These are phyloP conservation scores for Siniperca scherzeri DNA, from an alignment of 2,797 vertebrate genomes.

Conservation along the genomic window DNA sequence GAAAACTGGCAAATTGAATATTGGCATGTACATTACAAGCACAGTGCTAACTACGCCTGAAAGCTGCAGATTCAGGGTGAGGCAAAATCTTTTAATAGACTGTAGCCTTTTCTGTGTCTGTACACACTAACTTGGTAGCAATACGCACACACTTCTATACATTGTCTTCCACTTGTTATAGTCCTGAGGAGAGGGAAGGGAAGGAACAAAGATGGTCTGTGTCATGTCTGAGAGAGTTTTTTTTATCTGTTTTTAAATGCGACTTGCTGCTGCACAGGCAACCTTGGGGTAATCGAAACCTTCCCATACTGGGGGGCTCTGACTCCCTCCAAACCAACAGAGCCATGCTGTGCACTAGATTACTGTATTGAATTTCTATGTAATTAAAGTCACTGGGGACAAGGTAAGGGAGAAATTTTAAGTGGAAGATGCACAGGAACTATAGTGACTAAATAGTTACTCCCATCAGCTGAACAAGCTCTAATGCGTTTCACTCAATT, in stretches of 20 bases:
- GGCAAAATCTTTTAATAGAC: not conserved
- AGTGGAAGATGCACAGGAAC: conserved; percentile 74
- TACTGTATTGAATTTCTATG: conserved; percentile 80
- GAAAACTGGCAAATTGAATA: not conserved
- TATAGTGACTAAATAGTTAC: conserved; percentile 75
- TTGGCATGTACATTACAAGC: not conserved
- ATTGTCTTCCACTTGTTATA: conserved; percentile 17
- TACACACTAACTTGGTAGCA: not conserved
- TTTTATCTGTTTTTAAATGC: conserved; percentile 34
- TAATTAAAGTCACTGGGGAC: conserved; percentile 79
- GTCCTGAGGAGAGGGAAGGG: not conserved
- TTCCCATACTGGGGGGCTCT: conserved; percentile 30
- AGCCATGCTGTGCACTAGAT: conserved; percentile 66
- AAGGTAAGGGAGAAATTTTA: conserved; percentile 73
- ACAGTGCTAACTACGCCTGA: not conserved
- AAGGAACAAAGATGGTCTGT: conserved; percentile 12
- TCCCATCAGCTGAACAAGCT: conserved; percentile 76
- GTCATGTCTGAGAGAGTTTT: conserved; percentile 24
- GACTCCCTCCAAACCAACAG: conserved; percentile 56
- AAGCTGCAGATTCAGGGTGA: conserved; percentile 5
- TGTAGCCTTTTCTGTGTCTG: not conserved
- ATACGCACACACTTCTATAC: not conserved
- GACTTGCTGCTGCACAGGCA: conserved; percentile 36
- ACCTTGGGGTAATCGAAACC: conserved; percentile 68
- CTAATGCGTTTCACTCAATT: conserved; percentile 83